A percentile compares a stretch with the other conserved stretches of the same genome.
Conservation (phyloP, 2,888 invertebrate genomes). For the Eubasilissa splendida region DNA sequence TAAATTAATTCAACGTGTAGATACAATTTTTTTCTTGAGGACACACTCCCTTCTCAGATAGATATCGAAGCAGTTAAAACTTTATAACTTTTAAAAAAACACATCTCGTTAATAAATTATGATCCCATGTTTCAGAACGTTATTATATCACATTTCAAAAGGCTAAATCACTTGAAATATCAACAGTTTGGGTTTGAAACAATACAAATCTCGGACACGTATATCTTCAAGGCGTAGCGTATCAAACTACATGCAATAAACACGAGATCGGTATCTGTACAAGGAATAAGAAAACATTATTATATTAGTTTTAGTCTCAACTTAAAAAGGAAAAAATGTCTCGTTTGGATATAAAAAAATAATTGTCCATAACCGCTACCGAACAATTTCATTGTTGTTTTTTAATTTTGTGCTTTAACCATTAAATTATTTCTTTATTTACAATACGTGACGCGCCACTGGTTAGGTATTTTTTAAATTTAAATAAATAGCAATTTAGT, state of each 20-base stretch:
- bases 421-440: no score
- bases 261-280: constrained; percentile 14
- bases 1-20: no score
- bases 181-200: constrained; percentile 4
- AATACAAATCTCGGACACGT: constrained; percentile 18
- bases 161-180: constrained; percentile 1
- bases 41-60: no score
- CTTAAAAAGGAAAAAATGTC: neutral
- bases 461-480: no score
- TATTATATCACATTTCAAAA: constrained; percentile 2
- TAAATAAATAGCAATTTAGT: no score
- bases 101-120: no score
- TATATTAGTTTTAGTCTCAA: neutral
- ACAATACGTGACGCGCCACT: no score
- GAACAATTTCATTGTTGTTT: neutral
- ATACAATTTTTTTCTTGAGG: no score
- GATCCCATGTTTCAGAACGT: no score
- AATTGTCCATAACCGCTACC: neutral
- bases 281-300: constrained; percentile 16
- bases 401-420: neutral
- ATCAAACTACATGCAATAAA: constrained; percentile 19
- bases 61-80: no score
- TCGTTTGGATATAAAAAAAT: neutral
- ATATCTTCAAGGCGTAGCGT: constrained; percentile 13
- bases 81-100: no score